Evolutionary conservation across 1,140 invertebrate species (phyloP).

Genomic region (Drosophila pachea): DNA sequence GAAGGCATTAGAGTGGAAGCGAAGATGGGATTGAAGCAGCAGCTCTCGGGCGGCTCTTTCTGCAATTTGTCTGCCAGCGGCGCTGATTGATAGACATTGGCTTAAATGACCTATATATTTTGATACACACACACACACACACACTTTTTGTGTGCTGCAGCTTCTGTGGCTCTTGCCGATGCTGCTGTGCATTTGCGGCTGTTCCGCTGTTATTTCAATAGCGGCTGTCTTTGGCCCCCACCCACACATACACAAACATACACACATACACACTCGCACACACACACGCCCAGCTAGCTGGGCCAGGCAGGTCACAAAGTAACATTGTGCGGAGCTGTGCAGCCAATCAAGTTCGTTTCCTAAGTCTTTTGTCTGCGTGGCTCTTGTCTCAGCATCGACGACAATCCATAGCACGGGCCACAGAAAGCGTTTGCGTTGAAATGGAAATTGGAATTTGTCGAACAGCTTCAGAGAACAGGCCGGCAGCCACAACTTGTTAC

Average conservation of each 20-base stretch:
- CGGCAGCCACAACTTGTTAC: constrained; percentile 12
- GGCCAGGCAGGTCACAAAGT: constrained; percentile 32
- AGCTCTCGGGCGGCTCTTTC: constrained; percentile 53
- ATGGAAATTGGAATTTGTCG: background rate
- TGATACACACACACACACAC: too few species aligned
- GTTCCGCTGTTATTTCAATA: background rate
- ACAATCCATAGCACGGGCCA: background rate
- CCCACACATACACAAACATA: constrained; percentile 20
- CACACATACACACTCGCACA: constrained; percentile 33
- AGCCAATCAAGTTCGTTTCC: constrained; percentile 41
- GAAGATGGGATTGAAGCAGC: constrained; percentile 54
- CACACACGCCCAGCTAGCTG: constrained; percentile 37
- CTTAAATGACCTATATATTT: constrained; percentile 66
- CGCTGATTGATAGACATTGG: constrained; percentile 76
- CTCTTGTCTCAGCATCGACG: background rate
- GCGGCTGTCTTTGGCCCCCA: constrained; percentile 14
- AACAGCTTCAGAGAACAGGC: background rate
- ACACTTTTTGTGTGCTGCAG: background rate
- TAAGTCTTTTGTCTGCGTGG: constrained; percentile 30
- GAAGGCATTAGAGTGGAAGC: constrained; percentile 2
- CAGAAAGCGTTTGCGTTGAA: too few species aligned
- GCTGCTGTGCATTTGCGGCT: background rate
- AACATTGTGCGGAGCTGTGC: constrained; percentile 22
- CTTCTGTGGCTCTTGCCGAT: constrained; percentile 11
- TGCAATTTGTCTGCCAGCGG: constrained; percentile 65